Percentiles rank a stretch among this genome's conserved stretches.
Conservation (phyloP, 2,113 vertebrate species). For the Plecotus auritus region DNA sequence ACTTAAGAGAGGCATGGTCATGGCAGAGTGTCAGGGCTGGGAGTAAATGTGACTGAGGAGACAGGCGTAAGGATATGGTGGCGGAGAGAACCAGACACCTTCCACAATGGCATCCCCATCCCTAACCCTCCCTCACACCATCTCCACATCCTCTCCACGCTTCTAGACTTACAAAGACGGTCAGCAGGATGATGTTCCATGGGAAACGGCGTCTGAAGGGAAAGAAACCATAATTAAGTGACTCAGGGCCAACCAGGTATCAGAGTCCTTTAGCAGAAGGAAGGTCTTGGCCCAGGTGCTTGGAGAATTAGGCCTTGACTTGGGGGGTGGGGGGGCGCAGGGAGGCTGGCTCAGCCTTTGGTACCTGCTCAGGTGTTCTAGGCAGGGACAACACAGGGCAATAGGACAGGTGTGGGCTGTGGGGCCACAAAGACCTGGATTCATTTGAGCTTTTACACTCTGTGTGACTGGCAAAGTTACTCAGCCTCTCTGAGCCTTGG, state of each 20-base stretch:
- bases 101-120: neutral
- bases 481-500: neutral
- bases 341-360: neutral
- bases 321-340: too few relatives aligned
- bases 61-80: neutral
- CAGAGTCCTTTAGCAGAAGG: neutral
- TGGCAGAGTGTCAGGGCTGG: neutral
- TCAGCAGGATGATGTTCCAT: slow-evolving; percentile 92
- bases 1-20: neutral
- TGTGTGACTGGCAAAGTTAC: neutral
- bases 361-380: neutral
- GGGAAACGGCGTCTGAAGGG: slow-evolving; percentile 91
- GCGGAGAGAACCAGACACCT: neutral
- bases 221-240: neutral
- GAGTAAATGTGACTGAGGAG: neutral
- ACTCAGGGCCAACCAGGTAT: fast-evolving
- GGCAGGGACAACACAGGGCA: neutral
- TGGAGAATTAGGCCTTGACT: neutral
- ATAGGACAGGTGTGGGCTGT: neutral
- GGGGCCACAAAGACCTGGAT: neutral
- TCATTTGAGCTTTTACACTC: neutral
- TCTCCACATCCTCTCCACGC: neutral
- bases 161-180: slow-evolving; percentile 89
- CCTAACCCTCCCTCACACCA: neutral
- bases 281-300: neutral